Evolutionary conservation across 2,888 invertebrate species (phyloP), one percentile per base, ranked within the genome.

Genomic region (Melipona bicolor): DNA sequence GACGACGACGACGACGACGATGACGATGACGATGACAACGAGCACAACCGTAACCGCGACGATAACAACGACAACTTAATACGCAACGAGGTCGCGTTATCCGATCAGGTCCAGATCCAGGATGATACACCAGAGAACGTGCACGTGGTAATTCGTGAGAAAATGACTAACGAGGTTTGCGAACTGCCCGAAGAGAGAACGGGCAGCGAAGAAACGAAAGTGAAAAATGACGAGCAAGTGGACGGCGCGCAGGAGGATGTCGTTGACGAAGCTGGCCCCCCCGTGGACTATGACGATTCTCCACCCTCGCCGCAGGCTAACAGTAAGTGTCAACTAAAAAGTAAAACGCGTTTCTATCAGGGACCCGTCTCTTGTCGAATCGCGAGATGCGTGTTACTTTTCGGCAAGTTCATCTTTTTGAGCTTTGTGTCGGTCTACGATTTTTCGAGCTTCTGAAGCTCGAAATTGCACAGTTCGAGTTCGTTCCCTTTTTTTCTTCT

Each of bases 281-380:
- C 90, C n/a, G 91, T 94, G 71, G 91, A 93, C 64, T 94, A 94
- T 54, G 94, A 92, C 36, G 91, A 91, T 61, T 89, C 92, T 36
- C 82, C 86, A 49, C 79, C 87, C 68, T 84, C 91, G 61, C 87
- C 88, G 19, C 82, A 79, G 43, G 74, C 78, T 71, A 83, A 84
- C 70, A 91, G 92, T 92, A 86, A 91, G 92, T 92, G 73, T 71
- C 64, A 80, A 78, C 11, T 69, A 68, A 71, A 83, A 73, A 80
- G 56, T 85, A 85, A 69, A 54, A 36, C 75, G 56, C 78, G 73
- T 54, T 67, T 79, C 75, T 77, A 70, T 59, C 61, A 54, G 19
- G 27, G 49, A n/a, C n/a, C 27, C 2, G 3, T 70, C n/a, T 56
- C 64, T 15, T 49, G 13, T 3, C 73, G 67, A 70, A 27, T 86